Conservation (phyloP, 2,797 vertebrate genomes). For the Enteromius radiatus region DNA sequence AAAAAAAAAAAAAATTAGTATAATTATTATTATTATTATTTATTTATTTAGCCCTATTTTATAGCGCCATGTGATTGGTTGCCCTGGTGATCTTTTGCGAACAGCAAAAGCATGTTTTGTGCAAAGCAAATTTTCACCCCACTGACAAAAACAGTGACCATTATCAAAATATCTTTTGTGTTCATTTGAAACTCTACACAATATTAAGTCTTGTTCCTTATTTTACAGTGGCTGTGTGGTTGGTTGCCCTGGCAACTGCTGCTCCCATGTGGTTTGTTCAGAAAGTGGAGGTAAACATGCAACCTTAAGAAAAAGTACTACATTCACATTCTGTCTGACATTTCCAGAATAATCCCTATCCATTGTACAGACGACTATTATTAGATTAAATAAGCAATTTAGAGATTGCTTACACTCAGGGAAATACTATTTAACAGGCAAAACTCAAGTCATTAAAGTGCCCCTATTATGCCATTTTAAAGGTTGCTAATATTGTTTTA, state of each 20-base stretch:
- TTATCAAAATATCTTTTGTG: not conserved
- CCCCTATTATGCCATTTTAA: too few species aligned
- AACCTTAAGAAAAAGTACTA: not conserved
- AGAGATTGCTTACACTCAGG: not conserved
- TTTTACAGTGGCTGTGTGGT: constrained; percentile 59
- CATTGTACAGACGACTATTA: not conserved
- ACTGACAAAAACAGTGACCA: not conserved
- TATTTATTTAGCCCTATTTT: not conserved
- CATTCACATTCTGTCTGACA: not conserved
- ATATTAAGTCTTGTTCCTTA: not conserved
- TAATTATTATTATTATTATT: too few species aligned
- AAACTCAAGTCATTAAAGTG: constrained; percentile 5
- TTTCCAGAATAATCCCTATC: not conserved
- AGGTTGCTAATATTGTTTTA: too few species aligned
- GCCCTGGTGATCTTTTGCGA: constrained; percentile 36
- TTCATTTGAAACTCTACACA: not conserved
- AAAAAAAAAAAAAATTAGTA: too few species aligned
- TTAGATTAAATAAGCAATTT: constrained; percentile 1
- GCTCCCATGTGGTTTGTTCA: constrained; percentile 65
- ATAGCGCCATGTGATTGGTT: constrained; percentile 54
- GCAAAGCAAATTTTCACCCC: not conserved
- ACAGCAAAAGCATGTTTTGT: not conserved
- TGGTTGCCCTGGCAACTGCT: constrained; percentile 57
- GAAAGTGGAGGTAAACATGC: constrained; percentile 59
- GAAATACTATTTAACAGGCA: not conserved